phyloP scores from a whole-genome alignment of 2,888 invertebrate species.

The Lacanobia wlatinum region DNA sequence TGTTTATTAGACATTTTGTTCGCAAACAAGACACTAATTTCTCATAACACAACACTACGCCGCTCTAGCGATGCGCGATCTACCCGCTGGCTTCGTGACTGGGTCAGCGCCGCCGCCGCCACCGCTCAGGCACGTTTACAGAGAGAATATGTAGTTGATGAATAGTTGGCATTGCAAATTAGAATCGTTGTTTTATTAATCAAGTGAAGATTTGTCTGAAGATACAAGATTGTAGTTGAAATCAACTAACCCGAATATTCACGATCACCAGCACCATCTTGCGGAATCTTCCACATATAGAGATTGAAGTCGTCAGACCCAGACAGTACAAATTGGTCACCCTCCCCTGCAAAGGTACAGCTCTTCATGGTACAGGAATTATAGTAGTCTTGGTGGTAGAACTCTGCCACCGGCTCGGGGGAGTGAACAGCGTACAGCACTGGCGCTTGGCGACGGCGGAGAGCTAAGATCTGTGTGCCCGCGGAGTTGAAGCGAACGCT shows the following conservation, averaged over 20 bases:
- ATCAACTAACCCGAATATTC: conserved; percentile 63
- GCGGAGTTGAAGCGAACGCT: conserved; percentile 96
- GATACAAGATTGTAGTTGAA: not conserved
- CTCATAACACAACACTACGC: too few relatives aligned
- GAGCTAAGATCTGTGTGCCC: conserved; percentile 95
- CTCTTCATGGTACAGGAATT: conserved; percentile 99
- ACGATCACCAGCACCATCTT: conserved; percentile 87
- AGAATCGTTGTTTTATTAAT: not conserved
- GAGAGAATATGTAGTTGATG: not conserved
- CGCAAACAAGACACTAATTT: too few relatives aligned
- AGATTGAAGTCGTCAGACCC: conserved; percentile 99
- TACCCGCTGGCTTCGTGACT: too few relatives aligned
- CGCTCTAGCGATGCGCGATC: too few relatives aligned
- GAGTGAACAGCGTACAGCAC: conserved; percentile 94
- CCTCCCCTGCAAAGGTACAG: conserved; percentile 97
- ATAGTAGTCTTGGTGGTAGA: conserved; percentile 97
- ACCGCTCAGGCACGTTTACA: not conserved
- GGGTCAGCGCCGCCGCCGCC: too few relatives aligned
- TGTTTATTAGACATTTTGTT: too few relatives aligned
- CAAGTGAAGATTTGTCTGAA: not conserved
- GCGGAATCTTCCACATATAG: conserved; percentile 97
- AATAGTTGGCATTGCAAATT: not conserved
- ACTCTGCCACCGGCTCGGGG: conserved; percentile 94
- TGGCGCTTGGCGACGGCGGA: conserved; percentile 96
- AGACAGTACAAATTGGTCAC: conserved; percentile 96